phyloP scores from a whole-genome alignment of 2,888 invertebrate genomes.

The Agrochola circellaris region DNA sequence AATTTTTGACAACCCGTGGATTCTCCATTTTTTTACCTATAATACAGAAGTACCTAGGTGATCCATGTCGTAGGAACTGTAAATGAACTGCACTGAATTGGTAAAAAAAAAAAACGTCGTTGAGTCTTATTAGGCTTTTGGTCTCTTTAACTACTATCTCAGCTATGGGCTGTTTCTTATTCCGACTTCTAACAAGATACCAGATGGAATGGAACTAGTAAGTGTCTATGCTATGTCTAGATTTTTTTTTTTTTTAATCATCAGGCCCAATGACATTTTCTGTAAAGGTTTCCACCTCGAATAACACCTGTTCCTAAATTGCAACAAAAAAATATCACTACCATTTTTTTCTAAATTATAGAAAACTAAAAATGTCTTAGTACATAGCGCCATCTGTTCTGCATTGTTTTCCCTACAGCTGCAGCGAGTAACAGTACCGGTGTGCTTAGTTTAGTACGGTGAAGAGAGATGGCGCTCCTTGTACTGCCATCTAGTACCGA shows the following conservation, averaged over 20 bases:
- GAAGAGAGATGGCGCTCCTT: slow-evolving; percentile 30
- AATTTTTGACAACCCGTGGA: not conserved
- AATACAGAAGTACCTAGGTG: not conserved
- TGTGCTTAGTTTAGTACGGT: not conserved
- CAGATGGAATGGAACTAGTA: not conserved
- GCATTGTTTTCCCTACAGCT: not conserved
- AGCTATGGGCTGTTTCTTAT: not conserved
- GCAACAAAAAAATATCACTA: not conserved
- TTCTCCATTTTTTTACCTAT: not conserved
- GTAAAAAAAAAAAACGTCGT: not conserved
- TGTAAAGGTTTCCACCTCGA: not conserved
- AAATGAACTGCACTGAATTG: not conserved
- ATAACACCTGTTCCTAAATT: not conserved
- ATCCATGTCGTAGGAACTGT: not conserved
- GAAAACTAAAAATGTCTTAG: not conserved
- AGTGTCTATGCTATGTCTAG: not conserved
- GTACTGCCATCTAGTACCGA: slow-evolving; percentile 35
- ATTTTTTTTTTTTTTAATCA: not conserved
- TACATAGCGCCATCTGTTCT: slow-evolving; percentile 28
- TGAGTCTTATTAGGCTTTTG: not conserved
- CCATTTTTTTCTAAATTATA: not conserved
- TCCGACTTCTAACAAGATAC: not conserved
- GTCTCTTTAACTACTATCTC: not conserved
- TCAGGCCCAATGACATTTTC: not conserved
- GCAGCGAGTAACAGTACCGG: too few relatives aligned